Percentiles rank a stretch among this genome's conserved stretches.
Conservation (phyloP, 2,797 vertebrate species). For the Platyrinchus mystaceus region DNA sequence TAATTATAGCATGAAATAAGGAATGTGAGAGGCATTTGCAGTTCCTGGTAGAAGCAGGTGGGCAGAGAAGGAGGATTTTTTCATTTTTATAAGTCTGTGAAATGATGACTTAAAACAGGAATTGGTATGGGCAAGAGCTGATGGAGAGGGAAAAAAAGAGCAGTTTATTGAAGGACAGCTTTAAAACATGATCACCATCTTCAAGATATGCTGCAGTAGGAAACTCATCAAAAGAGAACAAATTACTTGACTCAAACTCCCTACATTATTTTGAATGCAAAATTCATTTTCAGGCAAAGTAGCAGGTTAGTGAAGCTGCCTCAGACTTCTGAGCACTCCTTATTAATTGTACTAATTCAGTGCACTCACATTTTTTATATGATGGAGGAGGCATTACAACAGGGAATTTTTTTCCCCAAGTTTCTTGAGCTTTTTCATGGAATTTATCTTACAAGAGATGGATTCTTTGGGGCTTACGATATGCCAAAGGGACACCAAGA, state of each 20-base stretch:
- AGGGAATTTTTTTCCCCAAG: accelerated
- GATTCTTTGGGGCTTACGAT: not conserved
- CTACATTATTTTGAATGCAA: not conserved
- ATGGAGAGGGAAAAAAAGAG: slow-evolving; percentile 15
- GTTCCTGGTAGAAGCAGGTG: slow-evolving; percentile 6
- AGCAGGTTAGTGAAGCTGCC: not conserved
- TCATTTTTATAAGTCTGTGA: slow-evolving; percentile 4
- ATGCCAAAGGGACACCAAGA: not conserved
- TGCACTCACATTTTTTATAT: not conserved
- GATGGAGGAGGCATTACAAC: not conserved
- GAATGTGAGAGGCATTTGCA: not conserved
- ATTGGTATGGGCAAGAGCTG: not conserved
- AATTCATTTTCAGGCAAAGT: not conserved
- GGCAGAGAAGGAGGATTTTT: slow-evolving; percentile 17
- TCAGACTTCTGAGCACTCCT: not conserved
- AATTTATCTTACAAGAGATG: not conserved
- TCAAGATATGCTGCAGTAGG: not conserved
- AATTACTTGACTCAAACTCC: not conserved
- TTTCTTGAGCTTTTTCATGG: not conserved
- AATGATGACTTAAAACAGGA: slow-evolving; percentile 35
- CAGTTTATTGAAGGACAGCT: slow-evolving; percentile 11
- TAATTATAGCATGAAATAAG: slow-evolving; percentile 29
- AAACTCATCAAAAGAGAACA: not conserved
- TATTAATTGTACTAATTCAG: not conserved
- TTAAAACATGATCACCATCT: slow-evolving; percentile 9